Base-by-base conservation (phyloP, 2,888 invertebrate species). In the Leptarthrus brevirostris region DNA sequence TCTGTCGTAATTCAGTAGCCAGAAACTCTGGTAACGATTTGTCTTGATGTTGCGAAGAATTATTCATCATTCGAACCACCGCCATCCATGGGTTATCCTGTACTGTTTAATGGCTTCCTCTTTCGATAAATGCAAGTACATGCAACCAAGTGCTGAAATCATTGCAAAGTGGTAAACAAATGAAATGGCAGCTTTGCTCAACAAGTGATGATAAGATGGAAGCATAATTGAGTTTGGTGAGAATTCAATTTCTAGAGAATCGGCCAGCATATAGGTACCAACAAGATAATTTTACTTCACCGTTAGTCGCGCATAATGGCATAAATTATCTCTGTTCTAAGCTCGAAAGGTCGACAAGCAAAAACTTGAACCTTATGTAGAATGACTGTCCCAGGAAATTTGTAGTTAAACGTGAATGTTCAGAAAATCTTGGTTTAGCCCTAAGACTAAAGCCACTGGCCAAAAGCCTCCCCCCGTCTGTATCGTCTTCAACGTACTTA, bases 1-100 rank as follows among this genome's bases (percentile, higher is more conserved):
- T 30, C 16, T 61, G 61, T 34, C 64, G 22, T 24, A 64, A 64
- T 47, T 47, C 64, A 64, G 64, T 64, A 64, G 64, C 64, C 26
- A 10, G 26, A 18, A 40, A 64, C 47, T 24, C 20, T 44, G 20
- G 24, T 18, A 44, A 44, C 26, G 44, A 64, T 64, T 64, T 64
- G 64, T 64, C 64, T 44, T 64, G 34, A 40, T 36, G 49, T 5
- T 16, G 2, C 44, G n/a, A 18, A 16, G 20, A 64, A 58, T 58
- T 58, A 58, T 36, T 58, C 58, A 36, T 20, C 20, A 36, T 20
- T n/a, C 36, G 58, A 58, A 34, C 58, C 58, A 36, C 8, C 47
- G 24, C 18, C 64, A 16, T 16, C 18, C 64, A 16, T 16, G 64
- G 44, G 64, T 64, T 64, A 47, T 64, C 64, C 47, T 64, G 14